Evolutionary conservation across 1,140 invertebrate genomes (phyloP).

Genomic region (Drosophila orena): DNA sequence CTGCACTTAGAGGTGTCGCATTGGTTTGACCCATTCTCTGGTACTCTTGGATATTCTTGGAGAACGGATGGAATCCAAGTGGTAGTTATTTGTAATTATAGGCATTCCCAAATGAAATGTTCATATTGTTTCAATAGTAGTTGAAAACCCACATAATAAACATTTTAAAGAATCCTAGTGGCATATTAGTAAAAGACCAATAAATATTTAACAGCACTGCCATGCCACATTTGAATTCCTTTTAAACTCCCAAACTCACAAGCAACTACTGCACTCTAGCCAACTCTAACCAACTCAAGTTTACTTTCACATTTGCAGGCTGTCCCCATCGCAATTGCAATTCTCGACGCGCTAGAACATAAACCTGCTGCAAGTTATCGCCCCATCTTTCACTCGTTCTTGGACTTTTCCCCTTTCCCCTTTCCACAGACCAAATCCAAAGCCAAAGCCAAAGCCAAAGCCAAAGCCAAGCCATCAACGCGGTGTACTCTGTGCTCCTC

Average conservation of each 20-base stretch:
- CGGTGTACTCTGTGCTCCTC: slow-evolving; percentile 14
- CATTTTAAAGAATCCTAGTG: not conserved
- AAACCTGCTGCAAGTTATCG: slow-evolving; percentile 27
- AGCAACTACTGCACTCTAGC: too few relatives aligned
- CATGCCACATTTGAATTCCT: not conserved
- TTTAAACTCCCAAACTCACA: not conserved
- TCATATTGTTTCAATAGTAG: too few relatives aligned
- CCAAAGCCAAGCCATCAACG: slow-evolving; percentile 14
- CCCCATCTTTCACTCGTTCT: slow-evolving; percentile 19
- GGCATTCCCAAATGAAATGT: too few relatives aligned
- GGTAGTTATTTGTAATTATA: not conserved
- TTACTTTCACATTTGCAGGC: slow-evolving; percentile 34
- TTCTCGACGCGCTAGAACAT: slow-evolving; percentile 7
- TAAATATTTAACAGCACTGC: not conserved
- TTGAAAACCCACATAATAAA: not conserved
- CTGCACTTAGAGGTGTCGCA: slow-evolving; percentile 43
- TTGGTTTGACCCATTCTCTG: not conserved
- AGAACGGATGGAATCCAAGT: not conserved
- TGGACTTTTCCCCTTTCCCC: slow-evolving; percentile 10
- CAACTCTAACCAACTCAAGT: not conserved
- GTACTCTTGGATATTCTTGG: not conserved
- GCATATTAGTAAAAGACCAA: not conserved
- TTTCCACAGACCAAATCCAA: not conserved
- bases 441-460: not conserved
- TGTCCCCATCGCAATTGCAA: not conserved